Base-by-base conservation (phyloP, 2,797 vertebrate species). In the Betta splendens region DNA sequence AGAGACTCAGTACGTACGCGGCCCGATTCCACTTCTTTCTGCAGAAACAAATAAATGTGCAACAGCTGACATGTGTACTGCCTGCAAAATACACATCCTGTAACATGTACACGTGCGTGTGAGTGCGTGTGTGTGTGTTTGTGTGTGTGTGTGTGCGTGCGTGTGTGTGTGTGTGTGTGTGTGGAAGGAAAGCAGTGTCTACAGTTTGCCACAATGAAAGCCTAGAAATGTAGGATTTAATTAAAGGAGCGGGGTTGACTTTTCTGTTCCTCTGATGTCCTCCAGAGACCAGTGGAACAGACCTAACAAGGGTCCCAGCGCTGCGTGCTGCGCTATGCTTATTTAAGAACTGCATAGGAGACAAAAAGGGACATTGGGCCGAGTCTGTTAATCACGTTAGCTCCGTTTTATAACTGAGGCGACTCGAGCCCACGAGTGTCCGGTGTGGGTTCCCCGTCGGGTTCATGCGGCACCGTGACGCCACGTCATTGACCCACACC, bases 141-240 rank as follows among this genome's bases (percentile, higher is more conserved):
- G 33, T 53, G 36, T 64, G 69, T 44, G 61, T 64, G 77, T n/a
- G n/a, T n/a, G n/a, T n/a, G n/a, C n/a, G n/a, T n/a, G n/a, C n/a
- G n/a, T n/a, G 1, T 49, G 49, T 40, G 53, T 13, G 49, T 66
- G 64, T 69, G 37, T 57, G 33, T 53, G 36, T 64, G 69, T 44
- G 61, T 64, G 77, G 43, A 29, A 42, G 57, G 15, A 50, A 68
- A 37, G 50, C 60, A 3, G 47, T 69, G 77, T 77, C 60, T 52
- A 52, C 29, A 62, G 35, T 29, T 17, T 28, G 37, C 35, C 38
- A 52, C 61, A 77, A 57, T 48, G 68, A 71, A 69, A 80, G 59
- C 43, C 47, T 20, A 26, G 39, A 86, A 67, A 85, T 75, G 20
- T 84, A 72, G 42, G 33, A 84, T 86, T 85, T 72, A 83, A 85